Evolutionary conservation across 53 echinoderm and acorn worm species (phyloP).

Genomic region (Paracentrotus lividus): DNA sequence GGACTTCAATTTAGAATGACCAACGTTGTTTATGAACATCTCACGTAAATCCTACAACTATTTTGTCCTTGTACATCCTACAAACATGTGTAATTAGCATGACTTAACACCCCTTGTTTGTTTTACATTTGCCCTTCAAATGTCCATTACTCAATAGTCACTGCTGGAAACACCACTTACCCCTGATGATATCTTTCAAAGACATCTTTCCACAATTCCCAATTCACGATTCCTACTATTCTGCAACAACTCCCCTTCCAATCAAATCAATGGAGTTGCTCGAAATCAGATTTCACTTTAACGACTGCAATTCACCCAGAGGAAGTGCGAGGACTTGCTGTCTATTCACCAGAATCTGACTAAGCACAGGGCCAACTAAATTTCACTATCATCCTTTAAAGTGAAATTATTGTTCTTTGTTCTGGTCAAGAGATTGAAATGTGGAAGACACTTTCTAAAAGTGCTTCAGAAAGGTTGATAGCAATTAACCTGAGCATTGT

Average conservation of each 20-base stretch:
- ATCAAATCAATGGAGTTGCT: neutral
- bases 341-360: slow-evolving; percentile 37
- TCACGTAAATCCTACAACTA: neutral
- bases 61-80: neutral
- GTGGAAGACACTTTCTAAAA: no score
- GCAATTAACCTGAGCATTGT: no score
- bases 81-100: neutral
- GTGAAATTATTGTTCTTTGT: no score
- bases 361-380: neutral
- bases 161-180: slow-evolving; percentile 5
- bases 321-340: neutral
- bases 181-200: slow-evolving; percentile 43
- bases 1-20: no score
- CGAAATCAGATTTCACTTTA: slow-evolving; percentile 22
- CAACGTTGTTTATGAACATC: no score
- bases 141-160: slow-evolving; percentile 1
- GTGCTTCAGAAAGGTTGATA: no score
- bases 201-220: slow-evolving; percentile 53
- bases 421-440: no score
- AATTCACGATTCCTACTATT: neutral
- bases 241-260: slow-evolving; percentile 34
- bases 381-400: no score
- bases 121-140: neutral
- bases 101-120: neutral
- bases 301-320: slow-evolving; percentile 32